Evolutionary conservation across 2,797 vertebrate species (phyloP), one percentile per base, ranked within the genome.

Genomic region (Gymnocypris eckloni): DNA sequence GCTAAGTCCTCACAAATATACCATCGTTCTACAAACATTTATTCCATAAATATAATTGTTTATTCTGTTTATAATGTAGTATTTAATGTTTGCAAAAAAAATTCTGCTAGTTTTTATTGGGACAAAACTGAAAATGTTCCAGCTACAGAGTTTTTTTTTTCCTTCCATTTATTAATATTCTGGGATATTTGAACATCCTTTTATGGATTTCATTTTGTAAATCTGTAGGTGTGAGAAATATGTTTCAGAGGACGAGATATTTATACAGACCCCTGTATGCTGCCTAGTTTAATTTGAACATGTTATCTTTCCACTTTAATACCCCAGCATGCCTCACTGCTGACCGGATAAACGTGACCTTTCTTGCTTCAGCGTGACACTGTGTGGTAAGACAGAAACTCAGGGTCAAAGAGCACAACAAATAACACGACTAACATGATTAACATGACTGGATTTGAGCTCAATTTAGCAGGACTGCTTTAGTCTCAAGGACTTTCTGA

Each of bases 151-250:
- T 4, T 6, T 71, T 50, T 48, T 54, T 64, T 15, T 2, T 6
- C 16, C 39, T 37, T 8, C 25, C 25, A 84, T 54, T 39, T 76
- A 59, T 50, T 82, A 83, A n/a, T 43, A 82, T 78, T 67, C 18
- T 15, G 15, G 54, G 20, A 70, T 81, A 18, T 69, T 48, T 72
- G 7, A 83, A 66, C 67, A n/a, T 67, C 77, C 70, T 48, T 67
- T 76, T 81, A 73, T 48, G 70, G 71, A 79, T 43, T 50, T 81
- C 56, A 81, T 84, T 84, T 79, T 25, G 43, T 75, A 67, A 86
- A 83, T 83, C 84, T 69, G 90, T 87, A 91, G 89, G 91, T 90
- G 91, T 93, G 87, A 89, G 91, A 91, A 92, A 88, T 77, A 48
- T 18, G 10, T 1, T 10, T 59, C 48, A 33, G 61, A 70, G 43